phyloP scores from a whole-genome alignment of 2,113 vertebrate species.

The Castor canadensis region DNA sequence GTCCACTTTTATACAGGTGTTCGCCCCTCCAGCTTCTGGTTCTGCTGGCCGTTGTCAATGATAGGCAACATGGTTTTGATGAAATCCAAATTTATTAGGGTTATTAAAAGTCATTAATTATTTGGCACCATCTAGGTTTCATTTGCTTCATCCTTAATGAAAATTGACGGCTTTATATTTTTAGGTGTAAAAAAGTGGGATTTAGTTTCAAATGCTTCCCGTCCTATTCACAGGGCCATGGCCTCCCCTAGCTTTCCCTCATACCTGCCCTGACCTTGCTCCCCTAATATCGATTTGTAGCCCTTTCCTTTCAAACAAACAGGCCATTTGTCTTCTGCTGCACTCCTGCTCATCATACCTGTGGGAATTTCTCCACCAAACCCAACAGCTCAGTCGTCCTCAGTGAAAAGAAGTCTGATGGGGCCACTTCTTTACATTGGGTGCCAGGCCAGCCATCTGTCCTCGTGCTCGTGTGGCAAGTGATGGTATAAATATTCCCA shows the following conservation, averaged over 20 bases:
- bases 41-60: slow-evolving; percentile 52
- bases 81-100: slow-evolving; percentile 83
- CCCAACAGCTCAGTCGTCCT: neutral
- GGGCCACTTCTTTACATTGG: neutral
- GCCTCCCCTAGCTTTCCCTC: neutral
- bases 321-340: slow-evolving; percentile 20
- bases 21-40: slow-evolving; percentile 27
- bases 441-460: neutral
- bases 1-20: slow-evolving; percentile 62
- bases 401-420: neutral
- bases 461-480: too few species aligned
- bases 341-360: neutral
- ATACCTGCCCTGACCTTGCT: neutral
- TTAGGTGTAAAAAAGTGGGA: slow-evolving; percentile 65
- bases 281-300: neutral
- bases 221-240: neutral
- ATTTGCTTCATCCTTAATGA: slow-evolving; percentile 74
- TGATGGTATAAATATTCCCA: neutral
- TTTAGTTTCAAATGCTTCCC: slow-evolving; percentile 69
- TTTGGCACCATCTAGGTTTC: slow-evolving; percentile 79
- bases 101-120: slow-evolving; percentile 84
- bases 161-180: slow-evolving; percentile 80
- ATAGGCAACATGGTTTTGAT: slow-evolving; percentile 80
- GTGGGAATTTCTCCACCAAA: neutral
- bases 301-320: slow-evolving; percentile 24